These are phyloP conservation scores for Microcebus tavaratra DNA, from an alignment of 2,113 vertebrate species.

Conservation along the genomic window DNA sequence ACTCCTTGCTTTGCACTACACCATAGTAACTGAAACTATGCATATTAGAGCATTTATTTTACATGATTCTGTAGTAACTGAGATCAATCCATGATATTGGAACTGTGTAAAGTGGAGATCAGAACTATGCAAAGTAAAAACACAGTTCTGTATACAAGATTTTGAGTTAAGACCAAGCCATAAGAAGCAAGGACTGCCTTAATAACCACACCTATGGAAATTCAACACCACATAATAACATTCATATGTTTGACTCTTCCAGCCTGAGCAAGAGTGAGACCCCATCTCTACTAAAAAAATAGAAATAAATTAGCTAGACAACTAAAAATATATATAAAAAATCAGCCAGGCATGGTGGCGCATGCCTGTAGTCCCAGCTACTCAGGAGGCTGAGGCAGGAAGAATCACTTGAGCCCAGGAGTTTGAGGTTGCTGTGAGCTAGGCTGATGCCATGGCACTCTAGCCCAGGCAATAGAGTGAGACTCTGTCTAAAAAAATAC, in stretches of 20 bases:
- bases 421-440: no score
- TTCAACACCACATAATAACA: not conserved
- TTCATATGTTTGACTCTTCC: not conserved
- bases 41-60: not conserved
- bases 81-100: not conserved
- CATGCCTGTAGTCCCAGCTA: no score
- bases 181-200: not conserved
- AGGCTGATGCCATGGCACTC: no score
- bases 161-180: not conserved
- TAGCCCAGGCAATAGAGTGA: no score
- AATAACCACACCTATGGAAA: conserved; percentile 29
- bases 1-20: not conserved
- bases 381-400: no score
- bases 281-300: no score
- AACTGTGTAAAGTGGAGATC: not conserved
- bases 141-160: not conserved
- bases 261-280: no score
- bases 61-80: not conserved
- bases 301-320: no score
- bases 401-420: no score
- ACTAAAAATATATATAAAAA: no score
- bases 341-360: no score
- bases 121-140: conserved; percentile 24
- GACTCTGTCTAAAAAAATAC: no score
- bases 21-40: not conserved